phyloP scores from a whole-genome alignment of 2,888 invertebrate genomes.

The Ophioninae sp. region DNA sequence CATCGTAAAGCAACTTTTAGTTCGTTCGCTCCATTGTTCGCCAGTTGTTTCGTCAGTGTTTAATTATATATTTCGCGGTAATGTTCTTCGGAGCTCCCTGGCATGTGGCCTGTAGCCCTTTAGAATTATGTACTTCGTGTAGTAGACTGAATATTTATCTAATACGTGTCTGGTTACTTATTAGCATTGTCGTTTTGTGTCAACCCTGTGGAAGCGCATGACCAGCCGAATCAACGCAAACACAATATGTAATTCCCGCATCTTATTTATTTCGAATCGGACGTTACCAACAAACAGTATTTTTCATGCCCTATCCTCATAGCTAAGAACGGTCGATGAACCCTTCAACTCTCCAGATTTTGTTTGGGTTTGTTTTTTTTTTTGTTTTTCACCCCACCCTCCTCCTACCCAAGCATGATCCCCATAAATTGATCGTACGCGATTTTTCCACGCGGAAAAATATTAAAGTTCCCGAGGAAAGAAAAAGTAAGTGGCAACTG shows the following conservation, averaged over 20 bases:
- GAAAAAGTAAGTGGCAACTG: constrained; percentile 11
- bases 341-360: not conserved
- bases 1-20: constrained; percentile 34
- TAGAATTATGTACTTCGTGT: constrained; percentile 37
- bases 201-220: constrained; percentile 9
- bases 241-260: not conserved
- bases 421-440: not conserved
- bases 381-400: not conserved
- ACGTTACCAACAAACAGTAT: not conserved
- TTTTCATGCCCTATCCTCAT: not conserved
- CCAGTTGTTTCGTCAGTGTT: constrained; percentile 44
- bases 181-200: constrained; percentile 20
- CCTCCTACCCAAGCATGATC: not conserved
- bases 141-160: constrained; percentile 34
- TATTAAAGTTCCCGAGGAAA: constrained; percentile 2
- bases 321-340: not conserved
- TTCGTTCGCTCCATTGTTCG: constrained; percentile 54
- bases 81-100: constrained; percentile 29
- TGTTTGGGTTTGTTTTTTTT: not conserved
- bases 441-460: not conserved
- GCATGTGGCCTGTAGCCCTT: constrained; percentile 47
- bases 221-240: constrained; percentile 1
- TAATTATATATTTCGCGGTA: constrained; percentile 42
- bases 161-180: constrained; percentile 15
- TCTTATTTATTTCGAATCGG: not conserved